Evolutionary conservation across 2,113 vertebrate genomes (phyloP).

Genomic region (Periophthalmus modestus): DNA sequence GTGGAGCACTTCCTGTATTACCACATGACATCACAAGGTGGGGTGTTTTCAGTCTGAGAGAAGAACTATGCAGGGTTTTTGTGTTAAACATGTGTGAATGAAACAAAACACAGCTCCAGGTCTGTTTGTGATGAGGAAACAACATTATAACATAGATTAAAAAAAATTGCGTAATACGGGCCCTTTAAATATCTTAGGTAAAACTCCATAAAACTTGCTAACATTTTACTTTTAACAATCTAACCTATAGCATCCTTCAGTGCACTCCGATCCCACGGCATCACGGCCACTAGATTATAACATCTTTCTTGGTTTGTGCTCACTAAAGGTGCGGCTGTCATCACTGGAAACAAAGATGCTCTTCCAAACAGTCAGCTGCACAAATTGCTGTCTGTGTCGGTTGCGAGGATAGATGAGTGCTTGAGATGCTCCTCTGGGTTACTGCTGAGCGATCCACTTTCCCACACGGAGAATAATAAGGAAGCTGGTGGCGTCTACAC

Average conservation of each 20-base stretch:
- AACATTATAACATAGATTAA: too few relatives aligned
- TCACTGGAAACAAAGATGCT: slow-evolving; percentile 43
- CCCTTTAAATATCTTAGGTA: too few relatives aligned
- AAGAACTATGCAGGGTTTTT: too few relatives aligned
- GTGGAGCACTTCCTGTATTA: too few relatives aligned
- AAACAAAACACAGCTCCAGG: too few relatives aligned
- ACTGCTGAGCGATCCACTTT: slow-evolving; percentile 66
- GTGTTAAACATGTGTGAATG: too few relatives aligned
- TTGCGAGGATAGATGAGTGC: slow-evolving; percentile 59
- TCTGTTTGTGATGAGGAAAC: too few relatives aligned
- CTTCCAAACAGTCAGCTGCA: slow-evolving; percentile 42
- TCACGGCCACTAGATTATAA: slow-evolving; percentile 29
- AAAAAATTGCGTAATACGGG: too few relatives aligned
- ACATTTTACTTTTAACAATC: background rate
- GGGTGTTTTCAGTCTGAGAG: too few relatives aligned
- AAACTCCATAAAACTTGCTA: background rate
- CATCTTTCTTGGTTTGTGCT: slow-evolving; percentile 18
- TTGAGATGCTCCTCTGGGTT: slow-evolving; percentile 63
- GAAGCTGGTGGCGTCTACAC: slow-evolving; percentile 49
- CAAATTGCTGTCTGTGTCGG: slow-evolving; percentile 58
- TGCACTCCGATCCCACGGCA: slow-evolving; percentile 12
- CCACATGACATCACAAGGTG: too few relatives aligned
- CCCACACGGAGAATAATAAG: slow-evolving; percentile 60
- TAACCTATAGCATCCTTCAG: background rate
- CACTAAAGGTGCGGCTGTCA: slow-evolving; percentile 34